Percentiles rank a stretch among this genome's conserved stretches.
Evolutionary conservation across 2,113 vertebrate genomes (phyloP).

Genomic region (Aphelocoma coerulescens): DNA sequence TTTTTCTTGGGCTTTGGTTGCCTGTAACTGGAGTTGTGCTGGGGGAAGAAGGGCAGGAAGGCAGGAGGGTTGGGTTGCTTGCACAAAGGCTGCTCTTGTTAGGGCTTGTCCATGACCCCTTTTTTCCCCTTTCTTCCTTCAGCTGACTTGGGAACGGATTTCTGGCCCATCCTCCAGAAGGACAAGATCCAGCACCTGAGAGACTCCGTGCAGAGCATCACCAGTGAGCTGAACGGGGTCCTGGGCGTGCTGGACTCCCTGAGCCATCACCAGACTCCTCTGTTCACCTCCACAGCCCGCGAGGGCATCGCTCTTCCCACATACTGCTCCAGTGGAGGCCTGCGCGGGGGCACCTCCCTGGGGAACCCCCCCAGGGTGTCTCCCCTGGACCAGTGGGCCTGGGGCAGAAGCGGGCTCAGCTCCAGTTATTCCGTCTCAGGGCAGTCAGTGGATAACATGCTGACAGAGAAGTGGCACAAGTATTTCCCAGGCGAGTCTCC

Average conservation of each 20-base stretch:
- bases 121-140: background rate
- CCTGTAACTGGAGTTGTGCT: background rate
- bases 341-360: background rate
- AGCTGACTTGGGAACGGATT: background rate
- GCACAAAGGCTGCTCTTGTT: background rate
- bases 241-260: conserved; percentile 76
- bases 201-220: conserved; percentile 82
- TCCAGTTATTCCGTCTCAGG: background rate
- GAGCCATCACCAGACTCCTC: conserved; percentile 13
- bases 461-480: conserved; percentile 79
- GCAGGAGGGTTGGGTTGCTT: background rate
- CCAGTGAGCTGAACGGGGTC: conserved; percentile 79
- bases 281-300: background rate
- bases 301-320: background rate
- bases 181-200: conserved; percentile 80
- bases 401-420: background rate
- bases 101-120: background rate
- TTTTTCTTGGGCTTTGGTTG: background rate
- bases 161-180: background rate
- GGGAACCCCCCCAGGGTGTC: background rate
- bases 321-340: background rate
- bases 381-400: conserved; percentile 49
- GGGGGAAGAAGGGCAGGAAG: background rate
- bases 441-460: conserved; percentile 63
- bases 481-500: conserved; percentile 80